These are phyloP conservation scores for Drosophila novamexicana DNA, from an alignment of 1,140 invertebrate genomes.

Conservation along the genomic window DNA sequence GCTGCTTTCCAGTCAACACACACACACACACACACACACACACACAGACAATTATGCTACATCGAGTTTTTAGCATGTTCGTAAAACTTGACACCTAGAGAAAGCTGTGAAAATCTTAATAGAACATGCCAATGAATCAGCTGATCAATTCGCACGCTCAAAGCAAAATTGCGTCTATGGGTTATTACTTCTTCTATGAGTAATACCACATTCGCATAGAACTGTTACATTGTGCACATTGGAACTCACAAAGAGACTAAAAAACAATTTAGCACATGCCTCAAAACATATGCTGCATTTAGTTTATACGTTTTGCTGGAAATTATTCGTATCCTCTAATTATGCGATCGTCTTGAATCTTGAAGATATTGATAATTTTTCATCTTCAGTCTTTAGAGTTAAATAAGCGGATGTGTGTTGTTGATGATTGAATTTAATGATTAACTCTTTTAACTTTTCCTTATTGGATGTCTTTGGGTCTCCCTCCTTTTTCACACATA, in stretches of 20 bases:
- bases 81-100: conserved; percentile 46
- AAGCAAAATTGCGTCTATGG: neutral
- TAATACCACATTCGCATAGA: conserved; percentile 17
- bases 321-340: conserved; percentile 2
- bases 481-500: neutral
- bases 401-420: conserved; percentile 3
- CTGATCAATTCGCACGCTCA: conserved; percentile 37
- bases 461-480: neutral
- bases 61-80: conserved; percentile 47
- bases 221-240: neutral
- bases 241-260: neutral
- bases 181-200: conserved; percentile 10
- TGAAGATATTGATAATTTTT: neutral
- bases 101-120: conserved; percentile 60
- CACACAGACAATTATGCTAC: conserved; percentile 39
- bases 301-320: neutral
- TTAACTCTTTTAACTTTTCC: neutral
- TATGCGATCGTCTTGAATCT: neutral
- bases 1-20: conserved; percentile 26
- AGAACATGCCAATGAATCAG: conserved; percentile 42
- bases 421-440: neutral
- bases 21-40: conserved; percentile 3
- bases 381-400: neutral
- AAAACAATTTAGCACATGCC: neutral
- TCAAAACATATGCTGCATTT: neutral